phyloP scores from a whole-genome alignment of 2,888 invertebrate genomes.

The Euplagia quadripunctaria region DNA sequence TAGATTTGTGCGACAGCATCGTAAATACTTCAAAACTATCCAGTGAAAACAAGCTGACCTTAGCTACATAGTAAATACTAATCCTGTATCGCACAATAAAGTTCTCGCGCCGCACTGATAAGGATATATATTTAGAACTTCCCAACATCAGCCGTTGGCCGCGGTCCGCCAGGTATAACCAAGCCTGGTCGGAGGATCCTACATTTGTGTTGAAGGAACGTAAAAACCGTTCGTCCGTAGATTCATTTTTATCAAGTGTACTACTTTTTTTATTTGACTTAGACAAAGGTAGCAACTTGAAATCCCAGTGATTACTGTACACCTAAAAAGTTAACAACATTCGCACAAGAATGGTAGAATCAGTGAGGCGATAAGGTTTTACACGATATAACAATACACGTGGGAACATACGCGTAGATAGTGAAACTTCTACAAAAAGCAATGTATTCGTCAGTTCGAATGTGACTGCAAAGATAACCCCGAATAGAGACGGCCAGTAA shows the following conservation, averaged over 20 bases:
- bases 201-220: neutral
- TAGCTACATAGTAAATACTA: neutral
- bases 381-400: slow-evolving; percentile 18
- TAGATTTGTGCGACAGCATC: too few relatives aligned
- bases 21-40: neutral
- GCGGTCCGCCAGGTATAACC: too few relatives aligned
- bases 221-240: neutral
- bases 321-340: slow-evolving; percentile 28
- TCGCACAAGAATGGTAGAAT: slow-evolving; percentile 20
- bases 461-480: neutral
- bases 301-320: slow-evolving; percentile 20
- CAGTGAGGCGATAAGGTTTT: slow-evolving; percentile 29
- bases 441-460: neutral
- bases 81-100: neutral
- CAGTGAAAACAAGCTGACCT: neutral
- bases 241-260: neutral
- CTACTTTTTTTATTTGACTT: neutral
- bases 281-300: neutral
- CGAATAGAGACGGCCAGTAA: neutral
- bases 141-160: too few relatives aligned
- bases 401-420: slow-evolving; percentile 28
- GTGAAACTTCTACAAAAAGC: slow-evolving; percentile 45
- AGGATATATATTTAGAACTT: too few relatives aligned
- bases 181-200: neutral
- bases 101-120: neutral